phyloP scores from a whole-genome alignment of 2,888 invertebrate species.

The Onthophagus sagittarius region DNA sequence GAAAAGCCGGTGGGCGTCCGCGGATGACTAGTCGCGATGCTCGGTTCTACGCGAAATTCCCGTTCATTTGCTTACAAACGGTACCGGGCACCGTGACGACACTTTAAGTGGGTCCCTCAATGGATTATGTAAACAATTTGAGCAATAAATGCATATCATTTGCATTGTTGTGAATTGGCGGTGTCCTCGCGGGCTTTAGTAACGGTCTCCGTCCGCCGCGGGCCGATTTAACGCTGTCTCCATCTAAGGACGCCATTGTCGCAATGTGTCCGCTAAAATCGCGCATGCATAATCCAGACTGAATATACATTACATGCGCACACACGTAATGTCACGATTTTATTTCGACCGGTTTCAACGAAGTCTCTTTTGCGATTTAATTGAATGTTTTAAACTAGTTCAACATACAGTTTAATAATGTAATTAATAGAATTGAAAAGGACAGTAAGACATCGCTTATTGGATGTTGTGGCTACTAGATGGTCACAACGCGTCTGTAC shows the following conservation, averaged over 20 bases:
- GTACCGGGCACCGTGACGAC: constrained; percentile 9
- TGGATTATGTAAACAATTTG: constrained; percentile 14
- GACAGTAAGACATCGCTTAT: not conserved
- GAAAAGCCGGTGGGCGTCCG: not conserved
- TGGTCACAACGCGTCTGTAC: not conserved
- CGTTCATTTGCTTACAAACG: constrained; percentile 13
- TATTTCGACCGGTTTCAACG: not conserved
- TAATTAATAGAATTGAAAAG: not conserved
- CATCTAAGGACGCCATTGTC: constrained; percentile 11
- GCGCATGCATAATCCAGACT: not conserved
- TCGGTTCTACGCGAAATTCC: constrained; percentile 4
- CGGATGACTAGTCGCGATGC: constrained; percentile 3
- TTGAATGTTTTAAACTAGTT: not conserved
- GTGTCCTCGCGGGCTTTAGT: constrained; percentile 9
- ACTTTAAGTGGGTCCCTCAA: constrained; percentile 14
- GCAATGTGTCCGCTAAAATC: constrained; percentile 4
- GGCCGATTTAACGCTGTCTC: constrained; percentile 6
- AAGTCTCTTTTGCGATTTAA: not conserved
- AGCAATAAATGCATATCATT: constrained; percentile 14
- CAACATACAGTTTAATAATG: not conserved
- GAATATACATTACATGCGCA: not conserved
- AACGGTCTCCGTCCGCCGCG: not conserved
- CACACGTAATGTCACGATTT: not conserved
- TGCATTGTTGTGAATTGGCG: constrained; percentile 14
- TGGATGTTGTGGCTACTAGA: not conserved